Percentiles rank a stretch among this genome's conserved stretches.
These are phyloP conservation scores for Platycercus adscitus DNA, from an alignment of 2,113 vertebrate genomes.

Conservation along the genomic window DNA sequence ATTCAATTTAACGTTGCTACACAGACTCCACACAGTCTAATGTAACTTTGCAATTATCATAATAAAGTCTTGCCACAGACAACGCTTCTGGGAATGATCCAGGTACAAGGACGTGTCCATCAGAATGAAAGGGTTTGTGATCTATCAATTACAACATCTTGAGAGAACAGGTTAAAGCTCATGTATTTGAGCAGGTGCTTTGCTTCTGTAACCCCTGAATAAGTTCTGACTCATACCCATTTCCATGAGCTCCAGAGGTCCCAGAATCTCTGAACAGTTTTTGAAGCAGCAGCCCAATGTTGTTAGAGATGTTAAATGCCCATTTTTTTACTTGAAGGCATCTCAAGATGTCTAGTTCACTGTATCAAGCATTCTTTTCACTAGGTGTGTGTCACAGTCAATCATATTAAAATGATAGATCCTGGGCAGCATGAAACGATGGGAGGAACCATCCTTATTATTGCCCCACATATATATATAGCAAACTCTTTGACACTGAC, in stretches of 20 bases:
- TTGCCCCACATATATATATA: background rate
- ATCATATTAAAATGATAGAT: background rate
- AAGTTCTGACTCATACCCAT: background rate
- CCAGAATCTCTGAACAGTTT: background rate
- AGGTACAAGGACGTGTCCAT: constrained; percentile 12
- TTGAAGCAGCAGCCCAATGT: background rate
- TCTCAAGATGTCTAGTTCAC: background rate
- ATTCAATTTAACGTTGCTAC: constrained; percentile 53
- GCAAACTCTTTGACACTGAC: background rate
- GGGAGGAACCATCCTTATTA: background rate
- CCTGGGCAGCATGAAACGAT: background rate
- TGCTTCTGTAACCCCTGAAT: background rate
- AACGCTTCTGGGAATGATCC: constrained; percentile 23
- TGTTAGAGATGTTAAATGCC: background rate
- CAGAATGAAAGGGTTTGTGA: background rate
- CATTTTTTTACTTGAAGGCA: background rate
- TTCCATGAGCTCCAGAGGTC: background rate
- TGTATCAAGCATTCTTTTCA: background rate
- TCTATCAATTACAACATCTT: background rate
- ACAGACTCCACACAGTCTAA: constrained; percentile 52
- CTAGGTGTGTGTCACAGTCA: background rate
- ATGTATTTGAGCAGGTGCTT: background rate
- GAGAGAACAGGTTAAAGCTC: background rate
- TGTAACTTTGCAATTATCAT: constrained; percentile 59
- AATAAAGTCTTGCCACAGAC: constrained; percentile 38